A percentile compares a stretch with the other conserved stretches of the same genome.
phyloP scores from a whole-genome alignment of 2,797 vertebrate genomes.

The Chelon auratus region DNA sequence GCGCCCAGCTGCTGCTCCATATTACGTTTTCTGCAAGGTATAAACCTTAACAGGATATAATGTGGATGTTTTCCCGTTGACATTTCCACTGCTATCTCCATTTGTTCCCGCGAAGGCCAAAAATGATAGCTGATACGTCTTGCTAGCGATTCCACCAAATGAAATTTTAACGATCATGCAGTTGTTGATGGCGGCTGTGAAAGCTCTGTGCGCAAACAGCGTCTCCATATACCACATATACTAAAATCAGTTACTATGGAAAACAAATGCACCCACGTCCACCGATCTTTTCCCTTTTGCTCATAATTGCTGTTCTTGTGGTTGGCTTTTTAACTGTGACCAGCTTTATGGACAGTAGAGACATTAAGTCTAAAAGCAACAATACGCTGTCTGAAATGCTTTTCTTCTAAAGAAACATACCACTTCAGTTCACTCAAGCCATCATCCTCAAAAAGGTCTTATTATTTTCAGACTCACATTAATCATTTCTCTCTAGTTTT shows the following conservation, averaged over 20 bases:
- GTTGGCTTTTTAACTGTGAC: too few relatives aligned
- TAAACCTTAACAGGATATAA: background rate
- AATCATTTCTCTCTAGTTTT: slow-evolving; percentile 42
- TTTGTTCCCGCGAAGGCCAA: background rate
- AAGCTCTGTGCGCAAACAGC: slow-evolving; percentile 9
- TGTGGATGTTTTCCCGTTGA: slow-evolving; percentile 15
- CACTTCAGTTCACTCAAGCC: slow-evolving; percentile 13
- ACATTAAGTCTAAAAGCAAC: background rate
- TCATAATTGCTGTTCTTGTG: too few relatives aligned
- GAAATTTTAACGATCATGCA: background rate
- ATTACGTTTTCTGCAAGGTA: background rate
- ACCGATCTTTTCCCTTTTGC: background rate
- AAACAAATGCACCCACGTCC: background rate
- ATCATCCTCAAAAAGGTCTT: background rate
- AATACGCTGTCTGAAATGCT: background rate
- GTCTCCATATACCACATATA: background rate
- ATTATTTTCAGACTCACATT: slow-evolving; percentile 20
- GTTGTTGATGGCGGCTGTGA: slow-evolving; percentile 11
- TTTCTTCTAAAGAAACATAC: slow-evolving; percentile 6
- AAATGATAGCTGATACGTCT: background rate
- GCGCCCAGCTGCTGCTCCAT: background rate
- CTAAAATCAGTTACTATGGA: background rate
- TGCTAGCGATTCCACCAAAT: slow-evolving; percentile 2
- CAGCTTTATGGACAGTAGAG: too few relatives aligned
- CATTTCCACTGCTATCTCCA: slow-evolving; percentile 8